phyloP scores from a whole-genome alignment of 2,888 invertebrate species.

The Dorcus hopei region DNA sequence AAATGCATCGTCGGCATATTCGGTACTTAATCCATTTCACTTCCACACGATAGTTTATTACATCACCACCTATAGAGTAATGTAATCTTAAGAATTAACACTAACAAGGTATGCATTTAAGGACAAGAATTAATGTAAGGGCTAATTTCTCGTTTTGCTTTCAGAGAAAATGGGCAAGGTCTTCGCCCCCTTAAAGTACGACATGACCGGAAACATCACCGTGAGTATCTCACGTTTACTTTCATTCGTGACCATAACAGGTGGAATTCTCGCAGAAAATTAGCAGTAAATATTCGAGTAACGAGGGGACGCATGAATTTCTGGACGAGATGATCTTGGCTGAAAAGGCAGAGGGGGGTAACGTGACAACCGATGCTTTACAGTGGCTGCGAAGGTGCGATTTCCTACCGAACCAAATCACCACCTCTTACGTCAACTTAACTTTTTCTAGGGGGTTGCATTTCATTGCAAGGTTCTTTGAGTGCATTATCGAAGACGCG shows the following conservation, averaged over 20 bases:
- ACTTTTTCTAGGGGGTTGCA: constrained; percentile 57
- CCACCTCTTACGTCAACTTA: background rate
- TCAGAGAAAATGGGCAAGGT: constrained; percentile 70
- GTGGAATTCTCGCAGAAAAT: constrained; percentile 57
- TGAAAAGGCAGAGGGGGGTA: constrained; percentile 56
- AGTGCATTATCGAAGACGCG: constrained; percentile 53
- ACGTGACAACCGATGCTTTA: constrained; percentile 11
- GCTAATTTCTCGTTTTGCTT: background rate
- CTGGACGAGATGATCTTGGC: constrained; percentile 66
- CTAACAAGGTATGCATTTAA: too few species aligned
- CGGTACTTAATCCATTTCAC: constrained; percentile 1
- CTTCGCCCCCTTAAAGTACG: constrained; percentile 70
- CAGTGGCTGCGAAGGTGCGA: constrained; percentile 44
- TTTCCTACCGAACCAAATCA: background rate
- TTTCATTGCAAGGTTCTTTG: constrained; percentile 60
- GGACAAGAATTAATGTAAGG: too few species aligned
- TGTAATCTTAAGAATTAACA: too few species aligned
- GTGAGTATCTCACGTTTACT: constrained; percentile 51
- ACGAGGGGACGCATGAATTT: constrained; percentile 55
- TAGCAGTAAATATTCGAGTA: constrained; percentile 53
- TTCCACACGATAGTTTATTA: too few species aligned
- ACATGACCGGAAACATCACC: constrained; percentile 74
- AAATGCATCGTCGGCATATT: constrained; percentile 11
- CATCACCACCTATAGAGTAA: too few species aligned
- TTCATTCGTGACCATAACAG: background rate